Evolutionary conservation across 2,888 invertebrate species (phyloP), one percentile per base, ranked within the genome.

Genomic region (Argyresthia goedartella): DNA sequence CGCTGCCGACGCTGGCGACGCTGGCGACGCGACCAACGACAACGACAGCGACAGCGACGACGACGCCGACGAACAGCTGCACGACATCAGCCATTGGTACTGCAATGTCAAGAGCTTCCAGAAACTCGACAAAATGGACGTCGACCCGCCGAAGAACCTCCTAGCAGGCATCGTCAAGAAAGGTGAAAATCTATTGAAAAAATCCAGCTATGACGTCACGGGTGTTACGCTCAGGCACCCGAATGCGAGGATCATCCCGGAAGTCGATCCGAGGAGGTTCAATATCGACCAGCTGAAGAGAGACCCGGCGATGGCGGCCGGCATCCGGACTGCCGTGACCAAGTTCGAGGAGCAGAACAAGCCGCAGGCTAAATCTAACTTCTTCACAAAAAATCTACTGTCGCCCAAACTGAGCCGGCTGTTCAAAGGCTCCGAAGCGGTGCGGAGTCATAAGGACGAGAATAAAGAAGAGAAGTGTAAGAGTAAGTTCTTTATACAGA

Each of bases 401-500:
- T 87, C 87, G 0, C 87, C 87, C 0, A 87, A 84, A 57, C 61
- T 87, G 0, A 82, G 78, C 11, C 65, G 87, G 14, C 53, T 86
- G 9, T 86, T 86, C 62, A 81, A 76, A 55, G 75, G 79, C 4
- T 36, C 65, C 0, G 82, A 84, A 56, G 71, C 68, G 0, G 63
- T 64, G 0, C 60, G 72, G 33, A 68, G 61, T 16, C 74, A 73
- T 53, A 54, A 57, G 4, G 44, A 35, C 4, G 35, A 44, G 15
- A 51, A 16, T 14, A 36, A 51, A n/a, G 51, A 46, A 11, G 51
- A 51, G 73, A 73, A 0, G 45, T 52, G 0, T 67, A 69, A 1
- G 72, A 86, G 85, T 55, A 81, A 84, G 48, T 86, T 86, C 65
- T 86, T 86, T 52, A 69, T 86, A 0, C 81, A 81, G 43, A 57